Evolutionary conservation across 2,888 invertebrate species (phyloP).

Genomic region (Eulithis testata): DNA sequence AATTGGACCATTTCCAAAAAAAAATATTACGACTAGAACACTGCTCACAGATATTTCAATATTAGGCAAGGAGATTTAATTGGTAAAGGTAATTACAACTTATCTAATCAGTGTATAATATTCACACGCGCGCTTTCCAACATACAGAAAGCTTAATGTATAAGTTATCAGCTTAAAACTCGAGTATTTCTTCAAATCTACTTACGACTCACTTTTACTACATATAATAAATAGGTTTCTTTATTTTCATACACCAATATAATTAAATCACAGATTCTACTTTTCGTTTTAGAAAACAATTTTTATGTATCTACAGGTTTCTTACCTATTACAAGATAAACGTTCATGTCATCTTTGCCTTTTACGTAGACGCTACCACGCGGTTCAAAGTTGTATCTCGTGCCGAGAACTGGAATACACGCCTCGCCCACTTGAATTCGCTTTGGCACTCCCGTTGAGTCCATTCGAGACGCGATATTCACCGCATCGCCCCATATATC

Average conservation of each 20-base stretch:
- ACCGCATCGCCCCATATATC: constrained; percentile 99
- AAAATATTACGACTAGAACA: constrained; percentile 75
- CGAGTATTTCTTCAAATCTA: constrained; percentile 69
- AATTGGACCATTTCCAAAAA: constrained; percentile 57
- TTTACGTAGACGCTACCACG: constrained; percentile 98
- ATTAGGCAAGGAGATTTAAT: constrained; percentile 72
- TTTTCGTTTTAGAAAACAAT: constrained; percentile 51
- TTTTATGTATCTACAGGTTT: constrained; percentile 61
- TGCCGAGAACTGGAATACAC: constrained; percentile 88
- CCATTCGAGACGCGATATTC: constrained; percentile 98
- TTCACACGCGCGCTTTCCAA: constrained; percentile 50
- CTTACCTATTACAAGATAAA: constrained; percentile 88
- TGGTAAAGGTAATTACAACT: constrained; percentile 50
- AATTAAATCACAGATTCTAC: constrained; percentile 83
- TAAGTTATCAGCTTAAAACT: constrained; percentile 63
- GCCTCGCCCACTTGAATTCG: constrained; percentile 93
- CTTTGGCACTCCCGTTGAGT: constrained; percentile 96
- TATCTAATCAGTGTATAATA: constrained; percentile 48
- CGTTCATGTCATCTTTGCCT: constrained; percentile 98
- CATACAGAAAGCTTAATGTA: constrained; percentile 54
- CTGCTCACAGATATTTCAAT: constrained; percentile 73
- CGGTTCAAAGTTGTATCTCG: constrained; percentile 94
- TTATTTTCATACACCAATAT: constrained; percentile 48
- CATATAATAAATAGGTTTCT: constrained; percentile 61
- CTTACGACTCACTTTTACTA: constrained; percentile 52